Percentiles rank a stretch among this genome's conserved stretches.
These are phyloP conservation scores for Malachius bipustulatus DNA, from an alignment of 2,888 invertebrate species.

Conservation along the genomic window DNA sequence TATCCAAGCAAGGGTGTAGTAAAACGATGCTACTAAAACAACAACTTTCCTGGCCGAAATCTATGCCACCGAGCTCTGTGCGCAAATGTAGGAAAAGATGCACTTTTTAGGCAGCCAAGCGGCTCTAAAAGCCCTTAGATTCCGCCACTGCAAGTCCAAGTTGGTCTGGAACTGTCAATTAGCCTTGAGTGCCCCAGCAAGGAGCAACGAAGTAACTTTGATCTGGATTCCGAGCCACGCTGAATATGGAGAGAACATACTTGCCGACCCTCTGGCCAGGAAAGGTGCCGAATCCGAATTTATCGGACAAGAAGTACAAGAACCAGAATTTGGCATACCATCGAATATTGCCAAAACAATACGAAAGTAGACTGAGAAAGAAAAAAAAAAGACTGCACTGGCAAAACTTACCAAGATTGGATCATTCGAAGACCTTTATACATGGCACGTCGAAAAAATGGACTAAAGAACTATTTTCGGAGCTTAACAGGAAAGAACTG, in stretches of 20 bases:
- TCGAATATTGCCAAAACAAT: too few relatives aligned
- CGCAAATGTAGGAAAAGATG: not conserved
- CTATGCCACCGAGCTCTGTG: not conserved
- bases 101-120: slow-evolving; percentile 2
- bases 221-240: slow-evolving; percentile 3
- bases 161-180: not conserved
- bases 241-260: not conserved
- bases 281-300: not conserved
- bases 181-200: not conserved
- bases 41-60: not conserved
- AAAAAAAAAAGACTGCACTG: too few relatives aligned
- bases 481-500: too few relatives aligned
- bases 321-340: too few relatives aligned
- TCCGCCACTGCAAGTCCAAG: not conserved
- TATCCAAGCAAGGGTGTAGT: too few relatives aligned
- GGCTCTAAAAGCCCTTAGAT: not conserved
- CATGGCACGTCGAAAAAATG: too few relatives aligned
- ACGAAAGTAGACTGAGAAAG: too few relatives aligned
- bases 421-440: too few relatives aligned
- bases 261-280: not conserved
- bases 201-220: not conserved
- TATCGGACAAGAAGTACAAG: not conserved
- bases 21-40: too few relatives aligned
- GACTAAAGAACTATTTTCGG: too few relatives aligned
- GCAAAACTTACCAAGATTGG: too few relatives aligned